A percentile compares a stretch with the other conserved stretches of the same genome.
These are phyloP conservation scores for Bergia sp. DNA, from an alignment of 92 coral and sea anemone species.

Conservation along the genomic window DNA sequence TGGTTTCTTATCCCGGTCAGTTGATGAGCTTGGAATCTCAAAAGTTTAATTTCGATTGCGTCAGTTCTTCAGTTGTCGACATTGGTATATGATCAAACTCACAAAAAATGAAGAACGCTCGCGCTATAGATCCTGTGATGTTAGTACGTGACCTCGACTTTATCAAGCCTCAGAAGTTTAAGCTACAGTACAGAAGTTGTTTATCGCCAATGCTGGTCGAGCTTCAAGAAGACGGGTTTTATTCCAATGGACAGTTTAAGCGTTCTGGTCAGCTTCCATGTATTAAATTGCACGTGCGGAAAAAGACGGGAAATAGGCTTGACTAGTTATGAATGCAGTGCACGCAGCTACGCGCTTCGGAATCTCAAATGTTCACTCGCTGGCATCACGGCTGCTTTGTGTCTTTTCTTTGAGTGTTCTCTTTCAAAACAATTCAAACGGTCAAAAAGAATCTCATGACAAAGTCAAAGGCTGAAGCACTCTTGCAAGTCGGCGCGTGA, in stretches of 20 bases:
- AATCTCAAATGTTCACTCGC: not conserved
- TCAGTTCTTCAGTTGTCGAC: too few species aligned
- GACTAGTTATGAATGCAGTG: not conserved
- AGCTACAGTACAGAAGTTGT: not conserved
- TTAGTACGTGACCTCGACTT: constrained; percentile 1
- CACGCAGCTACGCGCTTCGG: not conserved
- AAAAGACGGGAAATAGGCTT: not conserved
- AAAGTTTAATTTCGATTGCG: too few species aligned
- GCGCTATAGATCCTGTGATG: not conserved
- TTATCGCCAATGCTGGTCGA: not conserved
- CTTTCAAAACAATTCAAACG: not conserved
- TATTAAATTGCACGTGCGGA: too few species aligned
- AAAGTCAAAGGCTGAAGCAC: not conserved
- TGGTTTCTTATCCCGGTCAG: not conserved
- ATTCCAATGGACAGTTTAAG: too few species aligned
- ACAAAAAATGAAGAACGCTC: not conserved
- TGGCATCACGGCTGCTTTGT: not conserved
- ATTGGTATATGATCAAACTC: too few species aligned
- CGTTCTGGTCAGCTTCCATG: too few species aligned
- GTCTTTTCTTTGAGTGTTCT: not conserved
- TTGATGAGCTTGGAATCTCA: not conserved
- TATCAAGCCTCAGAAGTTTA: not conserved
- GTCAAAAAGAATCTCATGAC: not conserved
- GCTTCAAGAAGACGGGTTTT: not conserved
- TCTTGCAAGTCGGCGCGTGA: not conserved